Percentiles rank a stretch among this genome's conserved stretches.
phyloP scores from a whole-genome alignment of 2,113 vertebrate genomes.

The Ammodramus savannarum region DNA sequence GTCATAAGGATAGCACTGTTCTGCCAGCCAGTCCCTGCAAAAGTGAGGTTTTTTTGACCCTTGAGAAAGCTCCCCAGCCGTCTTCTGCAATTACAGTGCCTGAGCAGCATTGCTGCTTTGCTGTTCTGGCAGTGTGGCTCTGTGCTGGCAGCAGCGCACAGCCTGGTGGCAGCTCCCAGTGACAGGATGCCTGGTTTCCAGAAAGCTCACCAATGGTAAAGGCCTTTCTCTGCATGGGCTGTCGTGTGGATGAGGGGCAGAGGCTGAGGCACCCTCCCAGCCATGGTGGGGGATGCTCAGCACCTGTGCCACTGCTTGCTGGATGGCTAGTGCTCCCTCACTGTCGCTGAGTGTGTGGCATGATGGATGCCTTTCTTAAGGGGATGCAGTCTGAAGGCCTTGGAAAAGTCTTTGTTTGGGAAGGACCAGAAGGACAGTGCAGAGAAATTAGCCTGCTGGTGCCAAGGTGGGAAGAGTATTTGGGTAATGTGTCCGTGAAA shows the following conservation, averaged over 20 bases:
- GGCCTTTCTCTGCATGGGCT: neutral
- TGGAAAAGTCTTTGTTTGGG: neutral
- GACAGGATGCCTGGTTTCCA: neutral
- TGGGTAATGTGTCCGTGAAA: neutral
- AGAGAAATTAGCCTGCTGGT: neutral
- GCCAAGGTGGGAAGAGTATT: neutral
- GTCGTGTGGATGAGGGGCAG: neutral
- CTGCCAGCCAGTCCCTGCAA: neutral
- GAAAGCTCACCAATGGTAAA: neutral
- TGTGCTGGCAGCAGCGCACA: neutral
- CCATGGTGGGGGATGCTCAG: rapidly evolving
- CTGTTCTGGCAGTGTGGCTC: neutral
- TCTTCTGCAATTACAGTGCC: neutral
- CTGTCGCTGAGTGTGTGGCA: neutral
- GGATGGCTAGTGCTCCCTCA: neutral
- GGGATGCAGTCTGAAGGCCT: neutral
- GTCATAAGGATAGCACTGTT: neutral
- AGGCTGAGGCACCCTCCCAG: neutral
- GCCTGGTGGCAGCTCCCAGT: neutral
- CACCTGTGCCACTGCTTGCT: rapidly evolving
- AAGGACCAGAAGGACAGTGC: neutral
- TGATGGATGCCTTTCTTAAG: neutral
- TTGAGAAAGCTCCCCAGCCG: neutral
- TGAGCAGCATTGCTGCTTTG: neutral
- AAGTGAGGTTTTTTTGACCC: neutral